Evolutionary conservation across 1,140 invertebrate genomes (phyloP).

Genomic region (Drosophila dunni): DNA sequence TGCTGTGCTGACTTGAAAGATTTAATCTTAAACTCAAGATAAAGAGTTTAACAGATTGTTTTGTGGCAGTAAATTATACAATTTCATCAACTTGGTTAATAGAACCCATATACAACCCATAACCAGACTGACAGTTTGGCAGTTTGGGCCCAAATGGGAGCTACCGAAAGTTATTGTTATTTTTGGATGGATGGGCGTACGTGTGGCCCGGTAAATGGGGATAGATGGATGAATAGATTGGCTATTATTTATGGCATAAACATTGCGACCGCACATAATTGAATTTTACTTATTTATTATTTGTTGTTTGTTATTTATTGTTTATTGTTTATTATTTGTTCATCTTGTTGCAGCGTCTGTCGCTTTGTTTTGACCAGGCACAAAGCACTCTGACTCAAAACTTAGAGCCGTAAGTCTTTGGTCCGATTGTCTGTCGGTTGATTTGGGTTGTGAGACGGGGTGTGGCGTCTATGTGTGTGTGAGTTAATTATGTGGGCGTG

Average conservation of each 20-base stretch:
- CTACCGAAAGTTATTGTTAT: constrained; percentile 1
- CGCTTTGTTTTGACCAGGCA: constrained; percentile 29
- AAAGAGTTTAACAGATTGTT: background rate
- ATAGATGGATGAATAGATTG: constrained; percentile 30
- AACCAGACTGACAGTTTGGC: constrained; percentile 17
- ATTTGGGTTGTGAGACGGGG: constrained; percentile 27
- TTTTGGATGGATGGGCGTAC: constrained; percentile 1
- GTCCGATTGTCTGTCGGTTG: background rate
- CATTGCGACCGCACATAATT: constrained; percentile 76
- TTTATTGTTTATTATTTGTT: constrained; percentile 25
- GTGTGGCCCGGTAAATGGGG: constrained; percentile 19
- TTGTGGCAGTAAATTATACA: background rate
- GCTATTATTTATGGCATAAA: constrained; percentile 74
- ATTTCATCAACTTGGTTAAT: background rate
- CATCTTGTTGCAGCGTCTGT: background rate
- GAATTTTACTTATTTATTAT: constrained; percentile 78
- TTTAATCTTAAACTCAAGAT: too few species aligned
- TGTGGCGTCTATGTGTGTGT: constrained; percentile 50
- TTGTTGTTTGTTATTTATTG: constrained; percentile 53
- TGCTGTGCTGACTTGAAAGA: too few species aligned
- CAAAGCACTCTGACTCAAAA: constrained; percentile 5
- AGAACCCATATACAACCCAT: constrained; percentile 9
- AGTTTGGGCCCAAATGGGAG: constrained; percentile 1
- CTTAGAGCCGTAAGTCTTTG: constrained; percentile 3
- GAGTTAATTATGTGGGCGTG: constrained; percentile 78